Evolutionary conservation across 2,888 invertebrate species (phyloP).

Genomic region (Acrobasis consociella): DNA sequence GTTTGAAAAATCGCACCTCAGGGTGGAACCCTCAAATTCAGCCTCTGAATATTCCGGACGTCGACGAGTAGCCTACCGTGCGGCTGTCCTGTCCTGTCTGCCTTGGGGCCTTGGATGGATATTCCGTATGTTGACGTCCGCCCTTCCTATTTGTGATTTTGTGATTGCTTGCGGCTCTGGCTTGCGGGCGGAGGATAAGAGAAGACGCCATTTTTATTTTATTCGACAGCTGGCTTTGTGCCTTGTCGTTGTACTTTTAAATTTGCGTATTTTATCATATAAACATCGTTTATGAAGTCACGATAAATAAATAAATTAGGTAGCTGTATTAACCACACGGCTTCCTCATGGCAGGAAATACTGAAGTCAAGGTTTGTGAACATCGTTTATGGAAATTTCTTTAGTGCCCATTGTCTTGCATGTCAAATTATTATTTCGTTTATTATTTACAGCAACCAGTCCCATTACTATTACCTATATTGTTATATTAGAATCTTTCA

Average conservation of each 20-base stretch:
- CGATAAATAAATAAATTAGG: neutral
- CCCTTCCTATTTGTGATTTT: too few relatives aligned
- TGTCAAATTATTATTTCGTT: slow-evolving; percentile 37
- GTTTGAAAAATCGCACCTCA: too few relatives aligned
- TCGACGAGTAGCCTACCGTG: too few relatives aligned
- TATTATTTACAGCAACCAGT: neutral
- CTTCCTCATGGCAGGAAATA: slow-evolving; percentile 60
- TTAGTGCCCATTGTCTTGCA: slow-evolving; percentile 57
- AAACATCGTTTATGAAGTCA: neutral
- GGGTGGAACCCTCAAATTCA: too few relatives aligned
- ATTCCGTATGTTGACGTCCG: too few relatives aligned
- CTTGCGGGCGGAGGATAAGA: neutral
- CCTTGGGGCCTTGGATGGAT: too few relatives aligned
- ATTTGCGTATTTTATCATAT: slow-evolving; percentile 24
- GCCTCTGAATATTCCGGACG: too few relatives aligned
- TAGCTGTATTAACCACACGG: neutral
- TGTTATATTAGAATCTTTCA: neutral
- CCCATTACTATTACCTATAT: neutral
- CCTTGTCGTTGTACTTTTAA: slow-evolving; percentile 24
- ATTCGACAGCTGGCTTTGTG: slow-evolving; percentile 46
- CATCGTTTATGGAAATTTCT: slow-evolving; percentile 22
- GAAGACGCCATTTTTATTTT: slow-evolving; percentile 40
- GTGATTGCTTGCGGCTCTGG: too few relatives aligned
- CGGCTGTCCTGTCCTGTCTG: too few relatives aligned
- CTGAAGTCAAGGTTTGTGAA: slow-evolving; percentile 61